Evolutionary conservation across 2,797 vertebrate genomes (phyloP).

Genomic region (Lates japonicus): DNA sequence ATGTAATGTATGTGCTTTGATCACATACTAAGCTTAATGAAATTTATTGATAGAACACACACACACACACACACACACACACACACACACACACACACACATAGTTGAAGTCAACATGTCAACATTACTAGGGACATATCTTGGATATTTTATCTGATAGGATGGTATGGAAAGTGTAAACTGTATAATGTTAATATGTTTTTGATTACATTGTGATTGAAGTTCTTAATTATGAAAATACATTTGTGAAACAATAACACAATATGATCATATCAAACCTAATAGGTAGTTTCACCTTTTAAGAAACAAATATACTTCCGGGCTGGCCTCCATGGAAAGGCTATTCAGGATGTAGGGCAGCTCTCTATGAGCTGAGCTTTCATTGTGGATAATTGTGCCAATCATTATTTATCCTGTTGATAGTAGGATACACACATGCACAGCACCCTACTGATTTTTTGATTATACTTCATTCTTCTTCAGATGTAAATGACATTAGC

Average conservation of each 20-base stretch:
- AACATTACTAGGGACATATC: too few relatives aligned
- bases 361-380: slow-evolving; percentile 6
- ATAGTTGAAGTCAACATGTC: too few relatives aligned
- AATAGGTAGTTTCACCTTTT: neutral
- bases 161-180: neutral
- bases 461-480: slow-evolving; percentile 20
- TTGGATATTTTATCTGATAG: too few relatives aligned
- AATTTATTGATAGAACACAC: neutral
- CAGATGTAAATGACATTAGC: slow-evolving; percentile 57
- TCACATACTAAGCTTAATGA: neutral
- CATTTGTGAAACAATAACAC: too few relatives aligned
- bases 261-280: neutral
- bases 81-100: too few relatives aligned
- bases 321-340: neutral
- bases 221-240: too few relatives aligned
- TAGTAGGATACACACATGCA: neutral
- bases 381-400: slow-evolving; percentile 29
- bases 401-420: slow-evolving; percentile 25
- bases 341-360: neutral
- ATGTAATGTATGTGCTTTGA: neutral
- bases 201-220: too few relatives aligned
- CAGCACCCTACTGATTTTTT: neutral
- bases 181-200: neutral
- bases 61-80: neutral
- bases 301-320: neutral